These are phyloP conservation scores for Eurois occulta DNA, from an alignment of 2,888 invertebrate species.

Conservation along the genomic window DNA sequence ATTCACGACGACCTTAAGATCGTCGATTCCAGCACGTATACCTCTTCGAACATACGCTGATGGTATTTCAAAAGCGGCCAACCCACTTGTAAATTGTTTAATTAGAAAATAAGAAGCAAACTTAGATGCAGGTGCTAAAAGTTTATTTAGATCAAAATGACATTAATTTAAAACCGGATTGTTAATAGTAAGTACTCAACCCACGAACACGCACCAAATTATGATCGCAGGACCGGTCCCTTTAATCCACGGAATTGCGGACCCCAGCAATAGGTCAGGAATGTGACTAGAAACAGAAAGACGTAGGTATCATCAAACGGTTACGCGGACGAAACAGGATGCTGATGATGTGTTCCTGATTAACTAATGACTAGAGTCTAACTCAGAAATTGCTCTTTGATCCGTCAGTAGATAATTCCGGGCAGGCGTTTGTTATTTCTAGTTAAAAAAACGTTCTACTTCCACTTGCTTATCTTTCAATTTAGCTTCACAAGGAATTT, in stretches of 20 bases:
- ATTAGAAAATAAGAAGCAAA: background rate
- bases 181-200: background rate
- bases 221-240: slow-evolving; percentile 10
- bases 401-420: slow-evolving; percentile 41
- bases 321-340: slow-evolving; percentile 63
- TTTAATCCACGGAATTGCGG: slow-evolving; percentile 3
- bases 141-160: background rate
- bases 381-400: slow-evolving; percentile 70
- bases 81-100: background rate
- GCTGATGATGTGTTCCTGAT: slow-evolving; percentile 71
- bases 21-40: background rate
- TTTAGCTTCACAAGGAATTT: background rate
- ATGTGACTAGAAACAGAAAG: slow-evolving; percentile 35
- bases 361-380: slow-evolving; percentile 67
- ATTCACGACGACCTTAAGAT: background rate
- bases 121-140: background rate
- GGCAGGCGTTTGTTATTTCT: slow-evolving; percentile 7
- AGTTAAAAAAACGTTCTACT: background rate
- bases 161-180: slow-evolving; percentile 12
- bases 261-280: background rate
- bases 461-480: slow-evolving; percentile 16
- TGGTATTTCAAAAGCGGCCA: background rate
- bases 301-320: slow-evolving; percentile 52
- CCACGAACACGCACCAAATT: background rate
- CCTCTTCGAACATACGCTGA: background rate